Evolutionary conservation across 2,113 vertebrate species (phyloP).

Genomic region (Strix aluco): DNA sequence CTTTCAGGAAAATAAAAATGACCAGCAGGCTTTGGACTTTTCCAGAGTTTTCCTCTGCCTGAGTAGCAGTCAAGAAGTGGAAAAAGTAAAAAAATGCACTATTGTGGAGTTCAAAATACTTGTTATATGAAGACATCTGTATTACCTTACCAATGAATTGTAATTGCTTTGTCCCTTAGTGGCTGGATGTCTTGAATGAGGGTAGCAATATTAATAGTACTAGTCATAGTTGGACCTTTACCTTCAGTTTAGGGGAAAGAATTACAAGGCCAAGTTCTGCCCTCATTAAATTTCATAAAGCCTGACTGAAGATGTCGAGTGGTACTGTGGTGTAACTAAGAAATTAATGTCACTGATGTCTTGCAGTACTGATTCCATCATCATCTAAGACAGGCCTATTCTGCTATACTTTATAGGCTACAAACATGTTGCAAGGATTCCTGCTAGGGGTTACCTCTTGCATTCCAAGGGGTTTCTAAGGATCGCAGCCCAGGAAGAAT

Average conservation of each 20-base stretch:
- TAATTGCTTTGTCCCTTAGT: not conserved
- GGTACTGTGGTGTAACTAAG: not conserved
- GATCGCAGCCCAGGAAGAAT: not conserved
- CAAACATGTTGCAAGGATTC: not conserved
- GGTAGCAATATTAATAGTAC: not conserved
- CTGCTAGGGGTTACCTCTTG: not conserved
- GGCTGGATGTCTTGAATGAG: not conserved
- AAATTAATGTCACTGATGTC: not conserved
- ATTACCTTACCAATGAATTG: not conserved
- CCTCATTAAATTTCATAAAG: slow-evolving; percentile 17
- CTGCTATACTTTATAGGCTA: not conserved
- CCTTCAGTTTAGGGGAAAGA: not conserved
- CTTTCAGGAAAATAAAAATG: not conserved
- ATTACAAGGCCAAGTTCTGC: not conserved
- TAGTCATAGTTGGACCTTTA: not conserved
- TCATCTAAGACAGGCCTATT: not conserved
- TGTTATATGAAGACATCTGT: not conserved
- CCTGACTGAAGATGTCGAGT: not conserved
- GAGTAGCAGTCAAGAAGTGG: not conserved
- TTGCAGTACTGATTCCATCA: not conserved
- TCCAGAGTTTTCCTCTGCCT: not conserved
- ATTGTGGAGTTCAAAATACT: not conserved
- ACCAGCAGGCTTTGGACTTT: not conserved
- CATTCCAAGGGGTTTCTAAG: not conserved
- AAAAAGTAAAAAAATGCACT: not conserved